Evolutionary conservation across 2,888 invertebrate genomes (phyloP), one percentile per base, ranked within the genome.

Genomic region (Epistrophella euchroma): DNA sequence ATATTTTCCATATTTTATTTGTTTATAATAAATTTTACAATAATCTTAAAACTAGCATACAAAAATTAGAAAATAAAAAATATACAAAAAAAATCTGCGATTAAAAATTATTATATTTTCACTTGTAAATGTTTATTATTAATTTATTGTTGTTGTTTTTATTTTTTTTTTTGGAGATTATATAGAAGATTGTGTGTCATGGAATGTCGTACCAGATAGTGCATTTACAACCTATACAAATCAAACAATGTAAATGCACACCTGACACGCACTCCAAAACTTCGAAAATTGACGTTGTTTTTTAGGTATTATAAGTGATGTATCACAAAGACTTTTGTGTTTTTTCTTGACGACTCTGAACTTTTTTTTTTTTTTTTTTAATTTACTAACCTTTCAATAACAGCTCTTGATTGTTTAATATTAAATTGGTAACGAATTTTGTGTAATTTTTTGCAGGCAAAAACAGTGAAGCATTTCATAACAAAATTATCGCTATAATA

Each of bases 121-220:
- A 81, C 76, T 77, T 87, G 76, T 55, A 82, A 70, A 68, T 85
- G 60, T 73, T 70, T 81, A 64, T 76, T 25, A n/a, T 52, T 52
- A 15, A 22, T 84, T 81, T 68, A 52, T 56, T 58, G 19, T 58
- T 73, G 40, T 76, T 68, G 64, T 78, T 72, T 50, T 60, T 17
- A 45, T 75, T 82, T 52, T 71, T 58, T 47, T 45, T 40, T 40
- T 10, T 76, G 87, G 19, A 37, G 19, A 58, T 17, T 25, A 62
- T 89, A 88, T 89, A 88, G 90, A 89, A 91, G 93, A 93, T 90
- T 92, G 93, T 92, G 94, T 94, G 93, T 94, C 93, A 94, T 95
- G 96, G 96, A 95, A 96, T 97, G 97, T 97, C 97, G 98, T 98
- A 98, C 98, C 98, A 98, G 98, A 98, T 98, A 97, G 98, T 98